A percentile compares a stretch with the other conserved stretches of the same genome.
Evolutionary conservation across 2,797 vertebrate genomes (phyloP).

Genomic region (Anguilla megastoma): DNA sequence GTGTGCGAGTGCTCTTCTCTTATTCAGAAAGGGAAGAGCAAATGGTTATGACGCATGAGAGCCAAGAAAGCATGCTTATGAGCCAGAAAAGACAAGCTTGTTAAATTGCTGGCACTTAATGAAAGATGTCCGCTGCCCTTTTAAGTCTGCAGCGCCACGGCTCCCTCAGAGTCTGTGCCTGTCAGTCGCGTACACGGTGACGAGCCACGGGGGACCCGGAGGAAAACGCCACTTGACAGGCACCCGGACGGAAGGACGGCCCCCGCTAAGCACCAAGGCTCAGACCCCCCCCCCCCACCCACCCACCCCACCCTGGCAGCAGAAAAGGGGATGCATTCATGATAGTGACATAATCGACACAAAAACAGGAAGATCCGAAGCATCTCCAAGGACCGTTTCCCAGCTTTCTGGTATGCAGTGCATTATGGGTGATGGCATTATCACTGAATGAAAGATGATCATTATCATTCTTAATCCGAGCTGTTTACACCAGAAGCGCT

Average conservation of each 20-base stretch:
- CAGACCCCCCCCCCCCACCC: neutral
- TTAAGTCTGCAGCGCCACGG: neutral
- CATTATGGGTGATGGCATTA: neutral
- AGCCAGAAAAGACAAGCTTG: neutral
- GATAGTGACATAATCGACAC: neutral
- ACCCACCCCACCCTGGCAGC: neutral
- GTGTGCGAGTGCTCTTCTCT: neutral
- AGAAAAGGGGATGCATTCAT: neutral
- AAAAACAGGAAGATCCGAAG: neutral
- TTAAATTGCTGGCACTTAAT: neutral
- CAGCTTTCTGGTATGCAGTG: neutral
- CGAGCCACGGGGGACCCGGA: neutral
- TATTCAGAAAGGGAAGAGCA: neutral
- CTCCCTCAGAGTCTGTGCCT: neutral
- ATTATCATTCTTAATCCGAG: neutral
- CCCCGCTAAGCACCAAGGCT: neutral
- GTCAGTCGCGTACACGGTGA: neutral
- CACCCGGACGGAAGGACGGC: neutral
- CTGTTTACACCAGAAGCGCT: neutral
- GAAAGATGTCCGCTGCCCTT: neutral
- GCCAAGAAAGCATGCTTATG: neutral
- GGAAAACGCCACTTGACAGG: neutral
- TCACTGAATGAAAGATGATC: neutral
- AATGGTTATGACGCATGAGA: neutral
- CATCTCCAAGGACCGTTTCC: neutral